phyloP scores from a whole-genome alignment of 1,140 invertebrate genomes.

The Apis florea region DNA sequence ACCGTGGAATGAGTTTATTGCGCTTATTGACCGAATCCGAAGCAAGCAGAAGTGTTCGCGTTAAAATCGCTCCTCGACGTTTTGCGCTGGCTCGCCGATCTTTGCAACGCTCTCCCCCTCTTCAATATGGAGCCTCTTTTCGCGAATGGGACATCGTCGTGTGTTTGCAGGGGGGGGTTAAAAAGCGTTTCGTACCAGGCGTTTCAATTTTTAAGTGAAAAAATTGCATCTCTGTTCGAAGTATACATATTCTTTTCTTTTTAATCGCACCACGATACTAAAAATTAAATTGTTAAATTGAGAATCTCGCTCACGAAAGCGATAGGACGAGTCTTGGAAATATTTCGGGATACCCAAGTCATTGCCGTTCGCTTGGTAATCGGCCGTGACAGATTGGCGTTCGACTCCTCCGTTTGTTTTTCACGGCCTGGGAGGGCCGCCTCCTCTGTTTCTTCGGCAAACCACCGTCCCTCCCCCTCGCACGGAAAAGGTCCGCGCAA shows the following conservation, averaged over 20 bases:
- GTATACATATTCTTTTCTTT: no score
- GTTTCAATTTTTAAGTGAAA: neutral
- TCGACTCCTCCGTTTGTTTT: constrained; percentile 26
- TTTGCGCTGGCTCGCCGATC: constrained; percentile 48
- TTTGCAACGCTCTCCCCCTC: constrained; percentile 53
- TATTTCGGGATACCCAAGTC: neutral
- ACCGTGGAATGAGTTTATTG: constrained; percentile 80
- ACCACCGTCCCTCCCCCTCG: neutral
- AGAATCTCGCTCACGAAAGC: neutral
- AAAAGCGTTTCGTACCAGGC: neutral
- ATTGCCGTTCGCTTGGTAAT: neutral
- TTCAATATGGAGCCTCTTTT: constrained; percentile 70
- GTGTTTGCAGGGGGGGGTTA: no score
- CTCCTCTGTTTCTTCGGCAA: constrained; percentile 19
- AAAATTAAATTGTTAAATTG: no score
- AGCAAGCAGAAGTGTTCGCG: constrained; percentile 71
- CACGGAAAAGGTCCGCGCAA: constrained; percentile 26
- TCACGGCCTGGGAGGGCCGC: neutral
- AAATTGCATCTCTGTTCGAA: neutral
- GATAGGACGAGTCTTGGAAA: no score
- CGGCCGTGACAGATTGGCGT: neutral
- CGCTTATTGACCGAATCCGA: constrained; percentile 75
- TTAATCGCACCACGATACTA: no score
- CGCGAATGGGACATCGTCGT: neutral
- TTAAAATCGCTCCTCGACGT: constrained; percentile 62